Base-by-base conservation (phyloP, 1,140 invertebrate species). In the Drosophila jambulina region DNA sequence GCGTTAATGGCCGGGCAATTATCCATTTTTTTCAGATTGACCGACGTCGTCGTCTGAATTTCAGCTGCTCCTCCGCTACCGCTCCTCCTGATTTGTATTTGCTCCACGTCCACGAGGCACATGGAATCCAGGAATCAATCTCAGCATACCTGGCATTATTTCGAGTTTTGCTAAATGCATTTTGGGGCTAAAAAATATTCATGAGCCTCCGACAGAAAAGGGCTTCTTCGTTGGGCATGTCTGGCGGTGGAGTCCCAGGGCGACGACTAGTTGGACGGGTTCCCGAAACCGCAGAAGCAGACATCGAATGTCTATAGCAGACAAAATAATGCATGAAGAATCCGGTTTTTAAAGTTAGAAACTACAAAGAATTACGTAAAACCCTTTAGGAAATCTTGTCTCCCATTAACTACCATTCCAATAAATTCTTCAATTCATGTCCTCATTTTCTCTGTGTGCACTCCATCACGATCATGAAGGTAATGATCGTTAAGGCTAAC, bases 1-100 rank as follows among this genome's bases (percentile, higher is more conserved):
- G 77, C 62, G 77, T 80, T 80, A 80, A 80, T 80, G 77, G 57
- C 43, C 38, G 17, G 21, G 23, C 56, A 63, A 78, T 78, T 69
- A 59, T 51, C 57, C 58, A 23, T 21, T 42, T 69, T 68, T 34
- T 53, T 49, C 15, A 32, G 53, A 68, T 25, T 57, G 63, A 42
- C 42, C 42, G 25, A 25, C 15, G 13, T 23, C 60, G 34, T 19
- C 43, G 61, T 29, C 46, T 53, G 46, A 23, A 15, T 72, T 72
- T 72, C 21, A 23, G 21, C 38, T 48, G 13, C 15, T 46, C n/a
- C 40, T 42, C 40, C 40, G 15, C 32, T 23, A 8, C 43, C 21
- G 6, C 32, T n/a, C 8, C 34, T 36, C 0, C 36, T 36, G 0
- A 60, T 72, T 72, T 72, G 70, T 72, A 72, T 38, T 23, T 72